These are phyloP conservation scores for Grus americana DNA, from an alignment of 2,113 vertebrate species.

Conservation along the genomic window DNA sequence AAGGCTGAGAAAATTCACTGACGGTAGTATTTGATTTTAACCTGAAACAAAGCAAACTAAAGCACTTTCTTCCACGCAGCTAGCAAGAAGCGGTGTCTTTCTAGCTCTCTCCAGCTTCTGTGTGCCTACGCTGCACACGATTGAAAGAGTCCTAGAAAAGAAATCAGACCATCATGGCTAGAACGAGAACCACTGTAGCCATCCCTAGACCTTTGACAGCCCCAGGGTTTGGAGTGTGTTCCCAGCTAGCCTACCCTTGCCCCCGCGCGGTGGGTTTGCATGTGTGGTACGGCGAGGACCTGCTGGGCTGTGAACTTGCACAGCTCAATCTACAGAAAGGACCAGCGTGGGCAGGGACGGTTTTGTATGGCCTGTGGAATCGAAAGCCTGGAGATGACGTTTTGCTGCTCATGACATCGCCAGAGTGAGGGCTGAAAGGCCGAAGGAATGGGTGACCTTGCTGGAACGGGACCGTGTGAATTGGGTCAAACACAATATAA, in stretches of 20 bases:
- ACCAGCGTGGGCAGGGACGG: too few relatives aligned
- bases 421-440: not conserved
- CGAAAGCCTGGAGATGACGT: not conserved
- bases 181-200: not conserved
- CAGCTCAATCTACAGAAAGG: not conserved
- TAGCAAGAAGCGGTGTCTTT: not conserved
- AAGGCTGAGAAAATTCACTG: not conserved
- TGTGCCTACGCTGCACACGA: not conserved
- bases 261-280: not conserved
- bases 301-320: not conserved
- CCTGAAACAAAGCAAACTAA: not conserved
- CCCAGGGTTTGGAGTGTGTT: not conserved
- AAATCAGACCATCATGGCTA: not conserved
- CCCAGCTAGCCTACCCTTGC: not conserved
- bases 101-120: not conserved
- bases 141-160: not conserved
- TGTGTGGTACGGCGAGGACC: not conserved
- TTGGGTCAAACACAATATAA: not conserved
- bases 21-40: not conserved
- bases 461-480: not conserved
- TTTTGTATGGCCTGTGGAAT: not conserved
- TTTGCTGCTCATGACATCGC: not conserved
- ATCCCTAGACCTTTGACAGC: not conserved
- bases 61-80: not conserved
- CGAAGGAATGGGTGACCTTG: not conserved